These are phyloP conservation scores for Vicugna pacos DNA, from an alignment of 2,113 vertebrate species.

Conservation along the genomic window DNA sequence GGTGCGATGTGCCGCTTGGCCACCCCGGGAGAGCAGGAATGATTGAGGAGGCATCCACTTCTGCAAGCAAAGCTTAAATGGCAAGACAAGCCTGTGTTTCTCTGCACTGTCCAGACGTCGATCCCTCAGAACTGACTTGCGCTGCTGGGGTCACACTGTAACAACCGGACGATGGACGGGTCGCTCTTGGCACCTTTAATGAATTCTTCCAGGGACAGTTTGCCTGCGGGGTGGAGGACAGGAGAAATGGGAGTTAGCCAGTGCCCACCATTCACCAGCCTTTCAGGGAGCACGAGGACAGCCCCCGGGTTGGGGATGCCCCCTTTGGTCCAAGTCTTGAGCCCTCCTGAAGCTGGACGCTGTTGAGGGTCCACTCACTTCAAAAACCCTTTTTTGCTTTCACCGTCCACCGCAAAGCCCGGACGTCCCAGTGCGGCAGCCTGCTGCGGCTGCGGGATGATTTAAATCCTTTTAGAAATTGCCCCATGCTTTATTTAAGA, in stretches of 20 bases:
- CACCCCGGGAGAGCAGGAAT: slow-evolving; percentile 75
- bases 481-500: neutral
- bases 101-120: slow-evolving; percentile 79
- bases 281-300: accelerated
- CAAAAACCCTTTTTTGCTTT: neutral
- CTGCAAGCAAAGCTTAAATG: slow-evolving; percentile 89
- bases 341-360: neutral
- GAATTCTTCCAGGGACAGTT: slow-evolving; percentile 92
- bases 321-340: neutral
- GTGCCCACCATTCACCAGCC: accelerated
- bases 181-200: slow-evolving; percentile 94
- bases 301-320: accelerated
- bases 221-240: slow-evolving; percentile 80
- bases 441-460: accelerated
- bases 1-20: neutral
- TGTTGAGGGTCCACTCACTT: neutral
- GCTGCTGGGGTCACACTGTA: slow-evolving; percentile 92
- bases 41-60: slow-evolving; percentile 87
- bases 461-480: neutral
- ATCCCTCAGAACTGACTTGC: slow-evolving; percentile 90
- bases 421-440: accelerated
- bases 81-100: slow-evolving; percentile 84
- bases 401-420: accelerated
- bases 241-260: neutral
- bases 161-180: slow-evolving; percentile 91